These are phyloP conservation scores for Microctonus brassicae DNA, from an alignment of 2,888 invertebrate genomes.

Conservation along the genomic window DNA sequence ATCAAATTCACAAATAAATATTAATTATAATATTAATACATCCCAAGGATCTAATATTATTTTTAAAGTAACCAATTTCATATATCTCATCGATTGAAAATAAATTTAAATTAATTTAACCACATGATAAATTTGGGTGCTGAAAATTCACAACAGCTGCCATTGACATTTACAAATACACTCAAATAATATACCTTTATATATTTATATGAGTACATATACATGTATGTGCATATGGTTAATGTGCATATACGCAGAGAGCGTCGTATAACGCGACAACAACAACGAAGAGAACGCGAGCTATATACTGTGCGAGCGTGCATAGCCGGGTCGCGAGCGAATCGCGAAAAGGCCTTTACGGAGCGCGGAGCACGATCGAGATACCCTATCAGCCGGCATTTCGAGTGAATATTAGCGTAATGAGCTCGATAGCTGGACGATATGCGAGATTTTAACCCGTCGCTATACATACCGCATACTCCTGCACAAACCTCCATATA, in stretches of 20 bases:
- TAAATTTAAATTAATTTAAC: conserved; percentile 1
- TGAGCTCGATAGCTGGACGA: conserved; percentile 65
- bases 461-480: conserved; percentile 51
- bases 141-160: conserved; percentile 14
- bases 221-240: not conserved
- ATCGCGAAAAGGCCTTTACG: conserved; percentile 61
- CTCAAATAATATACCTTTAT: conserved; percentile 1
- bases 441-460: conserved; percentile 60
- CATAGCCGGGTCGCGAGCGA: conserved; percentile 41
- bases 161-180: conserved; percentile 21
- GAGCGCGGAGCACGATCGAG: conserved; percentile 65
- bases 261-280: conserved; percentile 7
- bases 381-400: conserved; percentile 63
- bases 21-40: too few relatives aligned
- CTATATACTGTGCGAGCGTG: conserved; percentile 23
- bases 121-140: not conserved
- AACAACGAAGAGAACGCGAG: conserved; percentile 18
- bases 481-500: conserved; percentile 11
- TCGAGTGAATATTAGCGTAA: conserved; percentile 69
- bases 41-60: too few relatives aligned
- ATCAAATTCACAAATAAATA: too few relatives aligned
- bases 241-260: not conserved
- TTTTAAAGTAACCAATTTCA: too few relatives aligned
- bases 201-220: conserved; percentile 9
- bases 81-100: not conserved